A percentile compares a stretch with the other conserved stretches of the same genome.
phyloP scores from a whole-genome alignment of 2,888 invertebrate genomes.

The Dynastes maya region DNA sequence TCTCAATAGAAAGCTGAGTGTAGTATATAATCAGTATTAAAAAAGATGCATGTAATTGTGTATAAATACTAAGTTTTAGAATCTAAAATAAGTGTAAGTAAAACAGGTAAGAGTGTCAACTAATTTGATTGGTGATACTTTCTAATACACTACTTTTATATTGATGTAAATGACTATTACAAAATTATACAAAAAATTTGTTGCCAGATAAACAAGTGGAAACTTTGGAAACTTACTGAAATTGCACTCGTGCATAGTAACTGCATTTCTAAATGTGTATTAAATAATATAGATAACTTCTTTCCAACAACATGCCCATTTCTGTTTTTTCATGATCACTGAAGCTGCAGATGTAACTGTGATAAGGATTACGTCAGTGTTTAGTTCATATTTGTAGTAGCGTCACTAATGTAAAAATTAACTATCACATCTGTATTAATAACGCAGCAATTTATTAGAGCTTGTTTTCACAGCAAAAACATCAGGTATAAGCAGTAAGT shows the following conservation, averaged over 20 bases:
- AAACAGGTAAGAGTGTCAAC: slow-evolving; percentile 12
- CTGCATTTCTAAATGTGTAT: background rate
- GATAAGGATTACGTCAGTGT: slow-evolving; percentile 37
- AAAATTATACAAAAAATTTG: slow-evolving; percentile 5
- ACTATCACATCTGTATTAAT: background rate
- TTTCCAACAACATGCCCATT: slow-evolving; percentile 8
- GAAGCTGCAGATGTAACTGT: slow-evolving; percentile 38
- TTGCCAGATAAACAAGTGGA: slow-evolving; percentile 12
- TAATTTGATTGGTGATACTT: slow-evolving; percentile 39
- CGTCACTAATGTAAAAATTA: background rate
- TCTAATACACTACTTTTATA: slow-evolving; percentile 33
- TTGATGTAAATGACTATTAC: slow-evolving; percentile 16
- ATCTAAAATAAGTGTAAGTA: slow-evolving; percentile 15
- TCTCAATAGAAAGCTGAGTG: background rate
- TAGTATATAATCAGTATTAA: slow-evolving; percentile 33
- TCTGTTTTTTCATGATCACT: slow-evolving; percentile 1
- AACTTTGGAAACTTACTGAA: slow-evolving; percentile 15
- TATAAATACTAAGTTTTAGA: slow-evolving; percentile 8
- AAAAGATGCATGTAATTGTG: slow-evolving; percentile 25
- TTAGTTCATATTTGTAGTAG: slow-evolving; percentile 12
- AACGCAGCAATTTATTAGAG: slow-evolving; percentile 1
- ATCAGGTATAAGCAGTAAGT: slow-evolving; percentile 28
- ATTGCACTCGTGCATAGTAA: background rate
- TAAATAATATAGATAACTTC: background rate
- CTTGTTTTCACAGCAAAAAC: slow-evolving; percentile 8